phyloP scores from a whole-genome alignment of 2,113 vertebrate species.

The Pachycephala philippinensis region DNA sequence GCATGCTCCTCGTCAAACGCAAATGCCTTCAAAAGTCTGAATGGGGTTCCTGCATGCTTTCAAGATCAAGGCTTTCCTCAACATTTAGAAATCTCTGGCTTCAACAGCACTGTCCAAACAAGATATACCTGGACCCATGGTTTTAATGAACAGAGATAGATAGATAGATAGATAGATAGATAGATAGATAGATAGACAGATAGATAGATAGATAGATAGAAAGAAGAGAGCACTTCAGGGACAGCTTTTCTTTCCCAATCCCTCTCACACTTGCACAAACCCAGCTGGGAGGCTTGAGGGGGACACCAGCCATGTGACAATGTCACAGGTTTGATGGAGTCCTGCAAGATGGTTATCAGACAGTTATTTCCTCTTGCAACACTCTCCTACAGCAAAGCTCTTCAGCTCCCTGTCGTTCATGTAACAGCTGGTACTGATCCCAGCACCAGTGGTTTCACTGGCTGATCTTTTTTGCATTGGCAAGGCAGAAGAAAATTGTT shows the following conservation, averaged over 20 bases:
- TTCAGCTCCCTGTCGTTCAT: neutral
- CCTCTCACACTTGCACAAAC: neutral
- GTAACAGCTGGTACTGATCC: neutral
- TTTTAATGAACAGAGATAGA: neutral
- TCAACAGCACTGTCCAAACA: neutral
- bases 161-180: too few relatives aligned
- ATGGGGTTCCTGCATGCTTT: neutral
- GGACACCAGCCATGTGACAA: neutral
- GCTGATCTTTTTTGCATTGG: neutral
- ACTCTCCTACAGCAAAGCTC: neutral
- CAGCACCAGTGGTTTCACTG: neutral
- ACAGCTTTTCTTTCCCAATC: neutral
- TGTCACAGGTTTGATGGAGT: neutral
- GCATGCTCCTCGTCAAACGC: neutral
- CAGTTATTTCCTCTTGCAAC: neutral
- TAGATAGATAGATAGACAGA: too few relatives aligned
- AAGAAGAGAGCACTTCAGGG: neutral
- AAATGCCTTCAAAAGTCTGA: neutral
- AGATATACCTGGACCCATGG: neutral
- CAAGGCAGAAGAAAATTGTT: neutral
- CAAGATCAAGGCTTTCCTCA: neutral
- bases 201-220: too few relatives aligned
- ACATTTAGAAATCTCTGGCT: neutral
- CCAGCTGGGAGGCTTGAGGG: neutral
- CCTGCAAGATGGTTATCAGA: neutral